Evolutionary conservation across 2,888 invertebrate species (phyloP).

Genomic region (Teleogryllus oceanicus): DNA sequence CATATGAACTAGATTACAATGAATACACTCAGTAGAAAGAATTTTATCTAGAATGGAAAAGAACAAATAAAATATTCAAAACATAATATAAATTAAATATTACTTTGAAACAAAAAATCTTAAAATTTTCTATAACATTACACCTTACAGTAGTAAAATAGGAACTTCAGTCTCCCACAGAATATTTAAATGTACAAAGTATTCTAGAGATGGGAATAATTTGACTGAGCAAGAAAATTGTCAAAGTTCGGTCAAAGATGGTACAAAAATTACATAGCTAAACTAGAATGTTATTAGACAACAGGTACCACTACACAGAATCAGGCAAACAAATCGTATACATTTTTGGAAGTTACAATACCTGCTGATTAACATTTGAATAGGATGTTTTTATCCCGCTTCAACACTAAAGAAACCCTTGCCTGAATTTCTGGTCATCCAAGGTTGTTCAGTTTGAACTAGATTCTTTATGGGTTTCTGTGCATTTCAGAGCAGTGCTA

Average conservation of each 20-base stretch:
- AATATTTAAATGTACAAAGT: neutral
- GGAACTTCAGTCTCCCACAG: neutral
- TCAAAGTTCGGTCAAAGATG: neutral
- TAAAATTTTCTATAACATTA: neutral
- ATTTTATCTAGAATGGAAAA: neutral
- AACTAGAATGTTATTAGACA: neutral
- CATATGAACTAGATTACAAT: no score
- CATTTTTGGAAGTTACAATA: neutral
- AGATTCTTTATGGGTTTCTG: no score
- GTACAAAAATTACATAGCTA: neutral
- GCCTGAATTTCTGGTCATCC: no score
- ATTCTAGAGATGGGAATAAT: neutral
- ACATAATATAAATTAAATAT: slow-evolving; percentile 18
- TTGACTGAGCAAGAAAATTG: neutral
- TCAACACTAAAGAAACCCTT: no score
- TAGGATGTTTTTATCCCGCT: no score
- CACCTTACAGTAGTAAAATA: slow-evolving; percentile 7
- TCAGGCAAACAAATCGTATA: slow-evolving; percentile 18
- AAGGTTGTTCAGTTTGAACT: no score
- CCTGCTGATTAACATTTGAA: no score
- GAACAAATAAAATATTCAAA: slow-evolving; percentile 9
- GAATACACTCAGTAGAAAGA: neutral
- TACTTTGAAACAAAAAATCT: slow-evolving; percentile 7
- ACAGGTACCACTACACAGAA: neutral
- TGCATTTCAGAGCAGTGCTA: no score